Base-by-base conservation (phyloP, 2,888 invertebrate species). In the Callinectes sapidus region DNA sequence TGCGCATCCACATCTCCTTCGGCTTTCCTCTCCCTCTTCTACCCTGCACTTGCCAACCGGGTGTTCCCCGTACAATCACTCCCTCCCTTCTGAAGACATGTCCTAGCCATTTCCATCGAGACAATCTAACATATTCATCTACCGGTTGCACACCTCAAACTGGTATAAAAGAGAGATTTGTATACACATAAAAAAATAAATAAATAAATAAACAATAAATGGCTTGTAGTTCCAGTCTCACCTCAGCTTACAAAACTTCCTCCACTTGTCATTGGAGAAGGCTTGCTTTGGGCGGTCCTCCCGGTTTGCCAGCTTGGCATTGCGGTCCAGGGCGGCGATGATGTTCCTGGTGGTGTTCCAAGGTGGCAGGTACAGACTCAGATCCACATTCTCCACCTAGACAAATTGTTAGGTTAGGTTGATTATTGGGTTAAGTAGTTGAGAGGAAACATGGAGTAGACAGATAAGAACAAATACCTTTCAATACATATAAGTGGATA, bases 291-390 rank as follows among this genome's bases (percentile, higher is more conserved):
- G 92, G n/a, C 91, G 96, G 1, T 97, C 97, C 95, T 98, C 97
- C 92, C 98, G 96, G 23, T 98, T 97, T 91, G 98, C 96, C 89
- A 99, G 96, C 96, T 98, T 98, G 95, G 98, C 98, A 96, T 98
- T 98, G 95, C 98, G 97, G 95, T 98, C 98, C 95, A 99, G 96
- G 0, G 98, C 97, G 94, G 98, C 96, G 8, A 99, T 96, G 92
- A 98, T 97, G 95, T 98, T 97, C 94, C 98, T 97, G 94, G 98
- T 98, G 0, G 99, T 98, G 95, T 98, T 98, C 13, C 98, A 98
- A 96, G 99, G 98, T 0, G 99, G 99, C 95, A 99, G 96, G 96
- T 98, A 98, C 94, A 99, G 96, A 94, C 98, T 97, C 96, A 98
- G 97, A 96, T 98, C 98, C 90, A 98, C 97, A 91, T 98, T 98